Evolutionary conservation across 2,888 invertebrate genomes (phyloP).

Genomic region (Sialis lutaria): DNA sequence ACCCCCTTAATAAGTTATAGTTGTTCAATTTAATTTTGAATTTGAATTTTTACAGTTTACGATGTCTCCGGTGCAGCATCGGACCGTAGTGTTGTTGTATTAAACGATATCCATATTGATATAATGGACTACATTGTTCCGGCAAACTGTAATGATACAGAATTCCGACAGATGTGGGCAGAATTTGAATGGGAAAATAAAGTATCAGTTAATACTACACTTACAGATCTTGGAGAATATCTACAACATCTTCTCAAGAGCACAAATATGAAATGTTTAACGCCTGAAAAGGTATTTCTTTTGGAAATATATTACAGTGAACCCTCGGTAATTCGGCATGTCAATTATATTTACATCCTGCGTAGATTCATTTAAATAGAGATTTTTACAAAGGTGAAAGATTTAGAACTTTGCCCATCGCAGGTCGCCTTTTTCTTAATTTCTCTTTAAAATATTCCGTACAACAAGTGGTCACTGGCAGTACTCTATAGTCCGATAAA

Average conservation of each 20-base stretch:
- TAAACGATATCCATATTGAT: slow-evolving; percentile 99
- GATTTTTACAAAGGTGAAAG: too few species aligned
- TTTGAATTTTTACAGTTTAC: slow-evolving; percentile 47
- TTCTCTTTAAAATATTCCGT: too few species aligned
- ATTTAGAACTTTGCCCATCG: too few species aligned
- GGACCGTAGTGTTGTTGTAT: slow-evolving; percentile 91
- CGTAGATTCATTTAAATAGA: too few species aligned
- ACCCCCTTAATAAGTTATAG: too few species aligned
- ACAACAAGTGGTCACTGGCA: neutral
- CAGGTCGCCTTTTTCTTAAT: neutral
- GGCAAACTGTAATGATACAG: slow-evolving; percentile 81
- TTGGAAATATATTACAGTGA: neutral
- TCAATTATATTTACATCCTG: too few species aligned
- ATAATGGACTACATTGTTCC: slow-evolving; percentile 99
- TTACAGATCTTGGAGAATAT: slow-evolving; percentile 86
- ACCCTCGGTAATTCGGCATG: too few species aligned
- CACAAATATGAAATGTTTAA: slow-evolving; percentile 98
- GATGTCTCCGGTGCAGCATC: slow-evolving; percentile 86
- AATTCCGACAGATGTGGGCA: slow-evolving; percentile 99
- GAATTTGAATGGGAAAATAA: slow-evolving; percentile 99
- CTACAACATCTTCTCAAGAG: slow-evolving; percentile 79
- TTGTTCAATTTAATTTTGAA: neutral
- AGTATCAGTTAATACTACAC: slow-evolving; percentile 85
- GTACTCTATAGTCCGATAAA: neutral
- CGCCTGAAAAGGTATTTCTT: slow-evolving; percentile 68